Conservation (phyloP, 2,888 invertebrate species). For the Drosophila paranaensis region DNA sequence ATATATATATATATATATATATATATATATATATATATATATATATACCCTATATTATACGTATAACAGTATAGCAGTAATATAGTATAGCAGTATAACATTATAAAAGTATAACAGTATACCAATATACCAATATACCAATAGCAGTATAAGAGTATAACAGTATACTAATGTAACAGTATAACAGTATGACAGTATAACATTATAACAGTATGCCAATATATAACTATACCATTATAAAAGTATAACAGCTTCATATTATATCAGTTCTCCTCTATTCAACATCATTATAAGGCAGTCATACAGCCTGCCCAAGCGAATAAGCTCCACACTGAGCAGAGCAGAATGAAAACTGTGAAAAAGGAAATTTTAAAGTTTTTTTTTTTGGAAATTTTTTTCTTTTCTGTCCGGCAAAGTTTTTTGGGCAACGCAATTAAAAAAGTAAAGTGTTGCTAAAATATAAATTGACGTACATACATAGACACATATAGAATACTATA, state of each 20-base stretch:
- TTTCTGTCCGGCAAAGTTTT: conserved; percentile 31
- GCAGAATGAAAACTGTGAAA: background rate
- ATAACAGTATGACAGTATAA: background rate
- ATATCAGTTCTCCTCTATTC: background rate
- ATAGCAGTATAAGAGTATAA: background rate
- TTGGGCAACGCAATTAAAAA: conserved; percentile 44
- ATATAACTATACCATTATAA: background rate
- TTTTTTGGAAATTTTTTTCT: background rate
- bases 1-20: too few species aligned
- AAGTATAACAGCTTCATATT: background rate
- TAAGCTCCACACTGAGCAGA: background rate
- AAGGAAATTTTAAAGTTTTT: conserved; percentile 21
- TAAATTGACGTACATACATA: background rate
- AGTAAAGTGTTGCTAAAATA: conserved; percentile 44
- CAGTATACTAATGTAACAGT: background rate
- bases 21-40: too few species aligned
- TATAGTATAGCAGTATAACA: background rate
- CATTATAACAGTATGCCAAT: background rate
- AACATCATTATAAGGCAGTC: too few species aligned
- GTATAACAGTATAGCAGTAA: background rate
- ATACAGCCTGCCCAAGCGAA: background rate
- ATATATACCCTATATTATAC: too few species aligned
- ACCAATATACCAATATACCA: background rate
- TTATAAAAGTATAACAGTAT: background rate
- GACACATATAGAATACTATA: background rate